Conservation (phyloP, 2,113 vertebrate genomes). For the Nothocercus nigrocapillus region DNA sequence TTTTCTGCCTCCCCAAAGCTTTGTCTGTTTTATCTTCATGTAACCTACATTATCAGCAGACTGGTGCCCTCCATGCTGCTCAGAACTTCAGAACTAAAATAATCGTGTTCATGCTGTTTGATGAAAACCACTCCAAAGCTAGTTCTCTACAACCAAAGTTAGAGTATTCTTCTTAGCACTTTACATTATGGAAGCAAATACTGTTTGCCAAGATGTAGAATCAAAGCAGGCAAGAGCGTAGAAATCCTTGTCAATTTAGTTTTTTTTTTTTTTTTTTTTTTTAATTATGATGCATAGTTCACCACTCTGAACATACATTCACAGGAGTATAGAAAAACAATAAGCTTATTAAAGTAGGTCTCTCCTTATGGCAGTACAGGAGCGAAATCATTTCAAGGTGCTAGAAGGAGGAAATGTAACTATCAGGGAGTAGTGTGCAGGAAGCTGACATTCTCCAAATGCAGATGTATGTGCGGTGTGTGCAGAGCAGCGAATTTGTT, state of each 20-base stretch:
- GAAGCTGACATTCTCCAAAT: background rate
- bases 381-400: background rate
- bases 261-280: background rate
- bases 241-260: background rate
- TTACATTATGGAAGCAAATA: background rate
- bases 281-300: background rate
- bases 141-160: background rate
- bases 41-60: background rate
- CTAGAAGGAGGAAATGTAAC: background rate
- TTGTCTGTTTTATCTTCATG: background rate
- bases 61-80: background rate
- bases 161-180: background rate
- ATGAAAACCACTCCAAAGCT: background rate
- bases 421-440: background rate
- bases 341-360: background rate
- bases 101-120: background rate
- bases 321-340: background rate
- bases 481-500: background rate
- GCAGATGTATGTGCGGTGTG: background rate
- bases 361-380: background rate
- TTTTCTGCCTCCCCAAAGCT: background rate
- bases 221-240: background rate
- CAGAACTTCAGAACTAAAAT: background rate
- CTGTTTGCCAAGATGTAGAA: background rate
- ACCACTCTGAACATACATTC: rapidly evolving